Conservation (phyloP, 2,797 vertebrate genomes). For the Falco novaeseelandiae region DNA sequence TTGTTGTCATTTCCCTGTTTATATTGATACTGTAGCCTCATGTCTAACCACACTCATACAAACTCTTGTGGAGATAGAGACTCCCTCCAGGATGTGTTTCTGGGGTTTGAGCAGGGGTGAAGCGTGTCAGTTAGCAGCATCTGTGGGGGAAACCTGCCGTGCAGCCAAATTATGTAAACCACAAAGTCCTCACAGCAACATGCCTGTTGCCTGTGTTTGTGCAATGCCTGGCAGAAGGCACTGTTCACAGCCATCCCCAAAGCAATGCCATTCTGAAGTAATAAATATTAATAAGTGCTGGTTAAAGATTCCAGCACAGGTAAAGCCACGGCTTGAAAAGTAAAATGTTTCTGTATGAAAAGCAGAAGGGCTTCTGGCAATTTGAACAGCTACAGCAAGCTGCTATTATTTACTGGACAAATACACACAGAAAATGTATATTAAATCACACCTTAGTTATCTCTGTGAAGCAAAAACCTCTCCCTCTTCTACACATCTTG, state of each 20-base stretch:
- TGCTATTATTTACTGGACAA: slow-evolving; percentile 40
- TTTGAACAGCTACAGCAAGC: not conserved
- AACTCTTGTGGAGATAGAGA: not conserved
- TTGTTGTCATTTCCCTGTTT: not conserved
- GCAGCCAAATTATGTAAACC: not conserved
- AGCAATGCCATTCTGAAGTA: not conserved
- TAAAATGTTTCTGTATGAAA: slow-evolving; percentile 5
- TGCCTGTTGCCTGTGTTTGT: not conserved
- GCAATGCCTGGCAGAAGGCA: slow-evolving; percentile 17
- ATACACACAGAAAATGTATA: not conserved
- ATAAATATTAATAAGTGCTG: slow-evolving; percentile 56
- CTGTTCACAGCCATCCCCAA: not conserved
- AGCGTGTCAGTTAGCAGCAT: not conserved
- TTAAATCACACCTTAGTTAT: slow-evolving; percentile 9
- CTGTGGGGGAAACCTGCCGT: not conserved
- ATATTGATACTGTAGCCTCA: not conserved
- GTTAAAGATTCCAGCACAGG: slow-evolving; percentile 3
- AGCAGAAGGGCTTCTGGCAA: slow-evolving; percentile 2
- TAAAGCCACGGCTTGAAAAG: not conserved
- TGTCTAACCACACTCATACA: not conserved
- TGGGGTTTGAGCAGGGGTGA: not conserved
- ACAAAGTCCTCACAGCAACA: not conserved
- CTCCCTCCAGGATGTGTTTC: not conserved
- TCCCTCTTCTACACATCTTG: not conserved
- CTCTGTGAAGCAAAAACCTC: not conserved